phyloP scores from a whole-genome alignment of 1,140 invertebrate species.

The Drosophila subpulchrella region DNA sequence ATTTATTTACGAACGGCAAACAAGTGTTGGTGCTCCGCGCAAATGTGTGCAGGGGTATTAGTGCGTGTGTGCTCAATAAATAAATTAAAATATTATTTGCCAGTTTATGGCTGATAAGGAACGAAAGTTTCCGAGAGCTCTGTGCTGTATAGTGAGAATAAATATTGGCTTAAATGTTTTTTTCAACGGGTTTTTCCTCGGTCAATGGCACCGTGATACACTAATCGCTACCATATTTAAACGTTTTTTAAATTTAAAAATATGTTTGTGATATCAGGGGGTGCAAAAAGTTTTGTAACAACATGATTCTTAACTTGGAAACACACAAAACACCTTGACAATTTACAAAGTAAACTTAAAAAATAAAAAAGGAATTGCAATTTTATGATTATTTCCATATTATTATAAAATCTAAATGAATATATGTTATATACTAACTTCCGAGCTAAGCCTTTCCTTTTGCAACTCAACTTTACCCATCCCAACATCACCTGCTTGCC shows the following conservation, averaged over 20 bases:
- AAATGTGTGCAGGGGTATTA: slow-evolving; percentile 9
- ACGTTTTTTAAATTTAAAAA: background rate
- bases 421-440: no score
- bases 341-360: no score
- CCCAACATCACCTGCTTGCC: background rate
- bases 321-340: no score
- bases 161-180: slow-evolving; percentile 11
- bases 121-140: slow-evolving; percentile 21
- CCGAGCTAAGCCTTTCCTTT: no score
- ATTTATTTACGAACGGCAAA: slow-evolving; percentile 63
- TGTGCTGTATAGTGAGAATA: background rate
- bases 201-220: background rate
- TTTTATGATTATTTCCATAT: no score
- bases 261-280: no score
- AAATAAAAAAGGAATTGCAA: no score
- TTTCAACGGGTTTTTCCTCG: background rate
- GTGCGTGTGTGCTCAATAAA: slow-evolving; percentile 62
- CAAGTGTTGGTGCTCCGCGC: slow-evolving; percentile 1
- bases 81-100: slow-evolving; percentile 80
- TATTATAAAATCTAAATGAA: no score
- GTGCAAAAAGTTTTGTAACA: background rate
- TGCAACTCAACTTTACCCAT: background rate
- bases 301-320: background rate
- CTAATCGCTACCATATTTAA: background rate
- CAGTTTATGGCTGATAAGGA: slow-evolving; percentile 62